Evolutionary conservation across 2,888 invertebrate species (phyloP), one percentile per base, ranked within the genome.

Genomic region (Lithodes maja): DNA sequence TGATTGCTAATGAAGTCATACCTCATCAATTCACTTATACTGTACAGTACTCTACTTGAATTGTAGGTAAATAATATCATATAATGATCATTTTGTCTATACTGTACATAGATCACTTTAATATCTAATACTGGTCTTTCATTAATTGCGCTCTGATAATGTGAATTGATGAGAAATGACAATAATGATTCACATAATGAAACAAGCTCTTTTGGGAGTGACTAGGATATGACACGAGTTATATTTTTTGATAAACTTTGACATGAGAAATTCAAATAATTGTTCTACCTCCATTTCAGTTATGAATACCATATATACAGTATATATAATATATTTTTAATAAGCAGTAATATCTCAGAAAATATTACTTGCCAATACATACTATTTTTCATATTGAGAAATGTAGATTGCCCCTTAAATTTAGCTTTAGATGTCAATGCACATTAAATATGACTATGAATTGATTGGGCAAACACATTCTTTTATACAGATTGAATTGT

Each of bases 181-280:
- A 78, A 52, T n/a, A 69, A 69, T 85, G 79, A 85, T 85, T 69
- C 33, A 85, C 69, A 69, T 71, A 53, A 69, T 85, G 79, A 33
- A 86, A 86, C 55, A 86, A 86, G 82, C 82, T 86, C 54, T 80
- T 74, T 75, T 82, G 53, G 52, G 81, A 75, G 61, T 86, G 69
- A 81, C 61, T 61, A 52, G 81, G 86, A 52, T 82, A 71, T 82
- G 81, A 86, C 55, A 74, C 81, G 50, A 77, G 81, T 75, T 77
- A 61, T 74, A 80, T 80, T 49, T 82, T 54, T 86, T 80, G 7
- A 54, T 49, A 71, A 52, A 54, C 53, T 86, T 81, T 82, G 55
- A 15, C 52, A 82, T 86, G n/a, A 86, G 71, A 53, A 86, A 33
- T 82, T 69, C 81, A 86, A 49, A 52, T 54, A 7, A 61, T 55